phyloP scores from a whole-genome alignment of 30 jellyfish, hydroid and myxozoan species.

The Pseudorhiza aurosa region DNA sequence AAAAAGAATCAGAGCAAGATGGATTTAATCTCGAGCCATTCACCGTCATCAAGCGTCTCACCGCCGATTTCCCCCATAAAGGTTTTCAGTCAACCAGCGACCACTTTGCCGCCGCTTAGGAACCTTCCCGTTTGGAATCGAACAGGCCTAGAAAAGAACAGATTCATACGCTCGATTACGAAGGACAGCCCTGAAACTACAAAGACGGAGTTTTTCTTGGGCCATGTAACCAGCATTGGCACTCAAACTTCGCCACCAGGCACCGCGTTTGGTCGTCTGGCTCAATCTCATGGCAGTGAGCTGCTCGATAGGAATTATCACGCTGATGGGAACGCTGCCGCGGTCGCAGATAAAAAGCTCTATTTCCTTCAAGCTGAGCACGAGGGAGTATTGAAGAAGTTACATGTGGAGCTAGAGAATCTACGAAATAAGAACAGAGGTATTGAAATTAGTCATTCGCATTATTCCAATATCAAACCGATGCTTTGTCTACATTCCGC shows the following conservation, averaged over 20 bases:
- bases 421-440: constrained; percentile 55
- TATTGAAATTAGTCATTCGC: background rate
- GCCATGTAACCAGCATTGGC: constrained; percentile 30
- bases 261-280: background rate
- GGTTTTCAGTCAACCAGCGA: constrained; percentile 34
- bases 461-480: too few relatives aligned
- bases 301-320: background rate
- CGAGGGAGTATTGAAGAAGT: constrained; percentile 51
- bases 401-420: constrained; percentile 45
- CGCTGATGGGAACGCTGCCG: background rate
- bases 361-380: constrained; percentile 68
- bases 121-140: constrained; percentile 75
- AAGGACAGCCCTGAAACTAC: constrained; percentile 65
- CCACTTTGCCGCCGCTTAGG: constrained; percentile 62
- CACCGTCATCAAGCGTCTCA: constrained; percentile 73
- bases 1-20: background rate
- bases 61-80: constrained; percentile 82
- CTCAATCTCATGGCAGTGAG: background rate
- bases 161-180: constrained; percentile 60
- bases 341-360: constrained; percentile 41
- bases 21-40: constrained; percentile 59
- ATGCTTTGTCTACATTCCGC: too few relatives aligned
- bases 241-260: constrained; percentile 74
- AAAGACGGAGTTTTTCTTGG: constrained; percentile 26
- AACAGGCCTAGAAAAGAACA: constrained; percentile 57